Evolutionary conservation across 2,113 vertebrate species (phyloP).

Genomic region (Salvelinus alpinus): DNA sequence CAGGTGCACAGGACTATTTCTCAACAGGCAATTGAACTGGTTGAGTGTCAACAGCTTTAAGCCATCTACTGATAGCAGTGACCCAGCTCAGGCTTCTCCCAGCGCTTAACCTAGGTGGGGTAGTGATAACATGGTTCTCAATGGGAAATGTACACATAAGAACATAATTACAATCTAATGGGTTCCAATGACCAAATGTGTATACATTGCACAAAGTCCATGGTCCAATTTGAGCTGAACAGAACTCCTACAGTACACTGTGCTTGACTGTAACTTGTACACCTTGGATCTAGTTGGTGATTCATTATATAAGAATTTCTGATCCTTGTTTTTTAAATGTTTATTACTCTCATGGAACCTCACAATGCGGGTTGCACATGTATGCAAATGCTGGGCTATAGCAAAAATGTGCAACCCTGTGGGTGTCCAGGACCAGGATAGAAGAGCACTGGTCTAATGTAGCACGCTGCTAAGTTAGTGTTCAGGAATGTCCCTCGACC

Average conservation of each 20-base stretch:
- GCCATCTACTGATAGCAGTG: conserved; percentile 42
- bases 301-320: too few species aligned
- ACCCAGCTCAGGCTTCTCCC: conserved; percentile 13
- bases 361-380: too few species aligned
- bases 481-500: neutral
- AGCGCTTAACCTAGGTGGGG: conserved; percentile 34
- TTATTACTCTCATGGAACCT: too few species aligned
- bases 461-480: neutral
- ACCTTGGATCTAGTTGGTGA: too few species aligned
- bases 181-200: conserved; percentile 9
- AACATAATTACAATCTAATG: neutral
- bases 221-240: neutral
- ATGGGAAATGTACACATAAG: conserved; percentile 7
- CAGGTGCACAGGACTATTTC: conserved; percentile 43
- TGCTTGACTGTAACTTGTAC: too few species aligned
- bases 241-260: neutral
- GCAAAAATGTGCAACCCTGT: too few species aligned
- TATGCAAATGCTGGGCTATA: too few species aligned
- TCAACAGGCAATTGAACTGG: conserved; percentile 42
- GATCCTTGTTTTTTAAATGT: too few species aligned
- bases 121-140: conserved; percentile 36
- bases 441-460: too few species aligned
- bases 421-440: too few species aligned
- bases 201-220: neutral
- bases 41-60: conserved; percentile 36